Conservation (phyloP, 2,113 vertebrate species). For the Gallinago paraguaiae region DNA sequence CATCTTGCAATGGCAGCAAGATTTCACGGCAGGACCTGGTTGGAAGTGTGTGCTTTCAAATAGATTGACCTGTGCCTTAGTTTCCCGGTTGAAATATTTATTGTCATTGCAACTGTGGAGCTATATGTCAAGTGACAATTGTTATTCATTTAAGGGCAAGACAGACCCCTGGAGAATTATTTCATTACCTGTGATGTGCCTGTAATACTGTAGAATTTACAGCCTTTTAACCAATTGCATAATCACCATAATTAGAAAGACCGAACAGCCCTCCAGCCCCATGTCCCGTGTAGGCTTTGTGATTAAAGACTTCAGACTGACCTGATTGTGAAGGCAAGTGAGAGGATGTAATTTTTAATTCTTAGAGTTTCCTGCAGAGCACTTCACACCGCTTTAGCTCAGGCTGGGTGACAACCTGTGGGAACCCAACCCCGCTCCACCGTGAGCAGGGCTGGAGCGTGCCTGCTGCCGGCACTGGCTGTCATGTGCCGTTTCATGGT, state of each 20-base stretch:
- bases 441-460: background rate
- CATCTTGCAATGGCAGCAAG: background rate
- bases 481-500: background rate
- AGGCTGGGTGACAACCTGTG: background rate
- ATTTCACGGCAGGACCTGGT: background rate
- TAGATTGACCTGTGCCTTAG: background rate
- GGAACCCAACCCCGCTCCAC: background rate
- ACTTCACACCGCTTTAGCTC: conserved; percentile 8
- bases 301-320: background rate
- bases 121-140: background rate
- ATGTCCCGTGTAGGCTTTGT: background rate
- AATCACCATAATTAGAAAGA: background rate
- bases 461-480: background rate
- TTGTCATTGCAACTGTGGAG: background rate
- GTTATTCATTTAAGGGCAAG: background rate
- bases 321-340: background rate
- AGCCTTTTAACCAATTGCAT: background rate
- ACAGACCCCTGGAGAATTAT: background rate
- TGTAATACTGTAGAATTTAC: background rate
- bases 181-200: background rate
- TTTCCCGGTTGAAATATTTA: background rate
- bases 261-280: background rate
- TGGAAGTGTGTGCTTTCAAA: background rate
- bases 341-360: background rate
- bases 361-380: background rate